Conservation (phyloP, 2,888 invertebrate genomes). For the Pterostichus madidus region DNA sequence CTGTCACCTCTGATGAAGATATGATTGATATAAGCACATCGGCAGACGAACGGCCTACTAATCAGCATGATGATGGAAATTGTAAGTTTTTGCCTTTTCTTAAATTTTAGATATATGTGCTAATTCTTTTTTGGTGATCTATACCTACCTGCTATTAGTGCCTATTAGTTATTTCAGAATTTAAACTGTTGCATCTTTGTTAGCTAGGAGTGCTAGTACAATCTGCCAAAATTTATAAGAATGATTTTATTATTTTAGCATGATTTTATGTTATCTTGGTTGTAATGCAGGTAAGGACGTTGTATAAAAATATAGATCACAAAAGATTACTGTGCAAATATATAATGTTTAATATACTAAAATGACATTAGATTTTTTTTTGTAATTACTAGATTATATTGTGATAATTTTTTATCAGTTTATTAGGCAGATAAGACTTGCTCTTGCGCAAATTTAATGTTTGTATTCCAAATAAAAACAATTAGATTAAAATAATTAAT, state of each 20-base stretch:
- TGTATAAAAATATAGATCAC: neutral
- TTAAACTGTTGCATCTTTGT: constrained; percentile 3
- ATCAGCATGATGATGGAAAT: constrained; percentile 72
- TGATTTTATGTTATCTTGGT: constrained; percentile 21
- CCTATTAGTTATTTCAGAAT: neutral
- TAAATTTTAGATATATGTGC: neutral
- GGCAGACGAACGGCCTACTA: constrained; percentile 73
- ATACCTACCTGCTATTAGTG: constrained; percentile 5
- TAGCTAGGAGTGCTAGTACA: neutral
- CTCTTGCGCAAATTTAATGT: no score
- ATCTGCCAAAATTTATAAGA: constrained; percentile 28
- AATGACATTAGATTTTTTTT: neutral
- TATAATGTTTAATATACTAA: constrained; percentile 12
- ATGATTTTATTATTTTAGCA: constrained; percentile 6
- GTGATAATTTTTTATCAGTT: no score
- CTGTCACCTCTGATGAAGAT: constrained; percentile 81
- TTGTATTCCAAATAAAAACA: no score
- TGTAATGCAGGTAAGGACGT: constrained; percentile 11
- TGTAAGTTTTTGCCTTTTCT: constrained; percentile 72
- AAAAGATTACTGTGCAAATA: constrained; percentile 36
- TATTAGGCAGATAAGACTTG: no score
- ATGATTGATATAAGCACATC: constrained; percentile 84
- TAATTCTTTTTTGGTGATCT: constrained; percentile 42
- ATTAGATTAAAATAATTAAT: no score
- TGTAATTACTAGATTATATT: no score